phyloP scores from a whole-genome alignment of 2,113 vertebrate genomes.

The Catagonus wagneri region DNA sequence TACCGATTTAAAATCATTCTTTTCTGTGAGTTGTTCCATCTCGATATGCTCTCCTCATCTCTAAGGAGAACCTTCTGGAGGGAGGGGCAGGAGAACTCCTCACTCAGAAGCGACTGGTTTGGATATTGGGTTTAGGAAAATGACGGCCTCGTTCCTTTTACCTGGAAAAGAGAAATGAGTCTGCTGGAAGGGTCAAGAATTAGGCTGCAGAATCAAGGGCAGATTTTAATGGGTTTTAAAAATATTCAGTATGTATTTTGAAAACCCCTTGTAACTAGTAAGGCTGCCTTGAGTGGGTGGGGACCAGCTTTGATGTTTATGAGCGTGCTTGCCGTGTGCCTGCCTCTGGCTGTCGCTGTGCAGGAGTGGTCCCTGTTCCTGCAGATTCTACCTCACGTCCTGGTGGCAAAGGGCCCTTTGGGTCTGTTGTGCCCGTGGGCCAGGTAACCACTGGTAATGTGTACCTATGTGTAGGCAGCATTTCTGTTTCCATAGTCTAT shows the following conservation, averaged over 20 bases:
- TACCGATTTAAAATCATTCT: background rate
- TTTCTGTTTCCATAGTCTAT: background rate
- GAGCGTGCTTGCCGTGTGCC: background rate
- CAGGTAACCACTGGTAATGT: accelerated
- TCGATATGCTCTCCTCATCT: background rate
- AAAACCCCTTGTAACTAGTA: too few relatives aligned
- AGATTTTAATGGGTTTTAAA: background rate
- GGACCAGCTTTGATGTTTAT: background rate
- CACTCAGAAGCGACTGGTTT: background rate
- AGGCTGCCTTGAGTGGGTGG: background rate
- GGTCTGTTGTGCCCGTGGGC: accelerated
- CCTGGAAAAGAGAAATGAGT: background rate
- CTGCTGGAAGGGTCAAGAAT: accelerated
- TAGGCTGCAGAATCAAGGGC: accelerated
- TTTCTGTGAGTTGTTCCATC: background rate
- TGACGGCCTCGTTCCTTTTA: background rate
- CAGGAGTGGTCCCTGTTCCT: accelerated
- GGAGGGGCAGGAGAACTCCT: slow-evolving; percentile 46
- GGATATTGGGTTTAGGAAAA: background rate
- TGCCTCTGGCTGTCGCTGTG: background rate
- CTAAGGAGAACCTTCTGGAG: background rate
- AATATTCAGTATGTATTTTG: accelerated
- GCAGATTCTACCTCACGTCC: accelerated
- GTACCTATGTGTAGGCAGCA: accelerated
- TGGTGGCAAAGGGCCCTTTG: accelerated